Percentiles rank a stretch among this genome's conserved stretches.
Evolutionary conservation across 2,888 invertebrate species (phyloP).

Genomic region (Sussaba pulchella): DNA sequence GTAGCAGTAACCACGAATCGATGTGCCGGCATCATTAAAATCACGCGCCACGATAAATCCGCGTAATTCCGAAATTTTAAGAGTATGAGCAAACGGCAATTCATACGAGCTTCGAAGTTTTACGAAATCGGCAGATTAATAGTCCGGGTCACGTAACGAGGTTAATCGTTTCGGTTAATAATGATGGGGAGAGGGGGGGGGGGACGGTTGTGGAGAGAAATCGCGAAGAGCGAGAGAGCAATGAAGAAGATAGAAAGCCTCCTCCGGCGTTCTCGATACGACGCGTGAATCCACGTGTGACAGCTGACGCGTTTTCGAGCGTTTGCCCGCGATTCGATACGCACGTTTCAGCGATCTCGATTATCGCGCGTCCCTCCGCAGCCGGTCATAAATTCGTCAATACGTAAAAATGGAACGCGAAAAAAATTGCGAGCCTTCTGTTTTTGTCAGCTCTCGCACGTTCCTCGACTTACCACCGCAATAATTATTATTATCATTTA

Average conservation of each 20-base stretch:
- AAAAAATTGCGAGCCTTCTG: conserved; percentile 10
- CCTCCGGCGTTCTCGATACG: conserved; percentile 34
- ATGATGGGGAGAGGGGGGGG: too few species aligned
- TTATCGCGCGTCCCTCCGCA: conserved; percentile 16
- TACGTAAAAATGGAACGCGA: conserved; percentile 44
- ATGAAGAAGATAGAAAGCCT: conserved; percentile 16
- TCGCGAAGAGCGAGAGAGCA: conserved; percentile 3
- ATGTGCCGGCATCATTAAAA: conserved; percentile 1
- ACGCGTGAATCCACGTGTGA: conserved; percentile 8
- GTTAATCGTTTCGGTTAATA: conserved; percentile 60
- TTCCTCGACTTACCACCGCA: neutral
- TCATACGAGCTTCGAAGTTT: neutral
- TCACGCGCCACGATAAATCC: neutral
- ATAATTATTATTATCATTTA: neutral
- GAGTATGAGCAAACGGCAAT: neutral
- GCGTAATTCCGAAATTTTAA: conserved; percentile 23
- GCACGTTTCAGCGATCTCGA: conserved; percentile 54
- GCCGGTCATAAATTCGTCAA: conserved; percentile 48
- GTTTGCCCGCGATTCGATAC: conserved; percentile 49
- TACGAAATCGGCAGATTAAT: conserved; percentile 43
- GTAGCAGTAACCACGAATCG: conserved; percentile 3
- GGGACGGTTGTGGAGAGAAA: too few species aligned
- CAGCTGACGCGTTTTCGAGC: conserved; percentile 15
- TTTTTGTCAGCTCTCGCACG: neutral
- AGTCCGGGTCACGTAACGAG: conserved; percentile 57